These are phyloP conservation scores for Portevinia maculata DNA, from an alignment of 2,888 invertebrate species.

Conservation along the genomic window DNA sequence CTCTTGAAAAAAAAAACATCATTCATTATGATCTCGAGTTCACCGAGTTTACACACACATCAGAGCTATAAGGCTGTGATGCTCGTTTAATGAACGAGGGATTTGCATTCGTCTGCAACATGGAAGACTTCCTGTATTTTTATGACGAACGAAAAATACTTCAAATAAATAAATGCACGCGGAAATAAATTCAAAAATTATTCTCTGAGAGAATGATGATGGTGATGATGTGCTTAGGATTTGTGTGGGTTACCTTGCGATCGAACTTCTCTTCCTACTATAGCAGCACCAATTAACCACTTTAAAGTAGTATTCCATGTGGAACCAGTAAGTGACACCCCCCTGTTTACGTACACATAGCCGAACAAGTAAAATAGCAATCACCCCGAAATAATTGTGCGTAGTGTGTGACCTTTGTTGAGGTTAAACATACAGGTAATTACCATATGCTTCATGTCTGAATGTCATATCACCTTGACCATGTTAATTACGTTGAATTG, in stretches of 20 bases:
- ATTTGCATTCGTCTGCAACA: conserved; percentile 49
- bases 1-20: conserved; percentile 49
- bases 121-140: conserved; percentile 55
- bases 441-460: conserved; percentile 19
- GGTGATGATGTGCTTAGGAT: conserved; percentile 24
- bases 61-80: neutral
- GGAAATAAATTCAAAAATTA: conserved; percentile 44
- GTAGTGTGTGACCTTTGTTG: conserved; percentile 50
- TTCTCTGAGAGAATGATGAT: neutral
- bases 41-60: conserved; percentile 30
- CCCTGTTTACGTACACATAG: neutral
- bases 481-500: conserved; percentile 69
- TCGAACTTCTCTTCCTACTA: conserved; percentile 33
- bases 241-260: conserved; percentile 40
- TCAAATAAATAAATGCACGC: conserved; percentile 23
- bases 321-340: conserved; percentile 33
- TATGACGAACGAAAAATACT: neutral
- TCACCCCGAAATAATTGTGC: conserved; percentile 53
- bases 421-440: conserved; percentile 55
- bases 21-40: conserved; percentile 66
- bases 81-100: conserved; percentile 20
- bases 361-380: conserved; percentile 39
- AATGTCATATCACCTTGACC: conserved; percentile 61
- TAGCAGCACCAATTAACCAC: neutral
- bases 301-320: conserved; percentile 3